Base-by-base conservation (phyloP, 2,113 vertebrate species). In the Notarius quadriscutis region DNA sequence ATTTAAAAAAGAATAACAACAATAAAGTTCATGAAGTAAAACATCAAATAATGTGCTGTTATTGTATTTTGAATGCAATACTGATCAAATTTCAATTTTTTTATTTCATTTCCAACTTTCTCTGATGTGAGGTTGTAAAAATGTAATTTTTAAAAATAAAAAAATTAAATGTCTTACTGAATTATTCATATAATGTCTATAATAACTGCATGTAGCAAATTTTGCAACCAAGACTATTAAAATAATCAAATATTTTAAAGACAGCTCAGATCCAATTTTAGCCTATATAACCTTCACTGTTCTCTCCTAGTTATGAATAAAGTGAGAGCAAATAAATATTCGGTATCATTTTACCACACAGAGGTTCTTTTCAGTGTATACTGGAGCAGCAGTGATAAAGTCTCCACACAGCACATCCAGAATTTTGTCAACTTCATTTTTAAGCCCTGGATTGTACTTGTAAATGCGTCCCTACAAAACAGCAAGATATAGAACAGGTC, bases 401-500 rank as follows among this genome's bases (percentile, higher is more conserved):
- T 94, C 94, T 74, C 95, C 95, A 84, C 93, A 93, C 87, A 92
- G 92, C 71, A 95, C 86, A 69, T 96, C 95, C 86, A 97, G 48
- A 77, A 97, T 34, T 89, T 95, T 96, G 67, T 92, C 86, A 63
- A 94, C 90, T 75, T 93, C 84, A 58, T 94, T 92, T 84, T 92
- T 89, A 5, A 53, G 77, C 7, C 63, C 83, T 89, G 93, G 93
- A 82, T 94, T 95, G 67, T 96, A 95, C 65, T 89, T 91, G 84
- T 95, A 97, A 78, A 97, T 79, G 87, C 95, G 93, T 5, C 98
- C 97, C 98, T 99, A 91, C 87, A 27, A 27, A 81, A 84, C 48
- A 89, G 0, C 72, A 60, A 58, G 10, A 65, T 67, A 5, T 67
- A 17, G 15, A 53, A 63, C 51, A 85, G 63, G 5, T 50, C 10